Evolutionary conservation across 2,888 invertebrate genomes (phyloP).

Genomic region (Scrobipalpa atriplicella): DNA sequence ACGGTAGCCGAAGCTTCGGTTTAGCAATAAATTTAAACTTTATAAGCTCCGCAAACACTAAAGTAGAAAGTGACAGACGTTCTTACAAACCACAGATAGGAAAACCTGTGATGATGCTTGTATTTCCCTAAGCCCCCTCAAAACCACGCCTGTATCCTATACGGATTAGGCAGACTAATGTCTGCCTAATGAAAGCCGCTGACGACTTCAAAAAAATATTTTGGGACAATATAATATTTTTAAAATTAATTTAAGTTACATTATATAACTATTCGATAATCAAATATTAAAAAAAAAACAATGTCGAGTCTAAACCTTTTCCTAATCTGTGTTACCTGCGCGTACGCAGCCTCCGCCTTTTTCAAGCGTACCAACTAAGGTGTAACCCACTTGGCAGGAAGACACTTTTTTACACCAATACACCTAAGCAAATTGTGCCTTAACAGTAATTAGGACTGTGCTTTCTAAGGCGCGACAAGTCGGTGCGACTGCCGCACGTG

Average conservation of each 20-base stretch:
- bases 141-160: too few relatives aligned
- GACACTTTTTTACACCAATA: conserved; percentile 42
- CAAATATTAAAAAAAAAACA: too few relatives aligned
- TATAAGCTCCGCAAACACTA: conserved; percentile 15
- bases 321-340: not conserved
- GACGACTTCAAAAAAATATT: too few relatives aligned
- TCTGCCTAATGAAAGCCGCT: too few relatives aligned
- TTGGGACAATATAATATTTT: too few relatives aligned
- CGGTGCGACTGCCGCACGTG: conserved; percentile 27
- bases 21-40: conserved; percentile 14
- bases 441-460: conserved; percentile 42
- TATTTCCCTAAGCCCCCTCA: too few relatives aligned
- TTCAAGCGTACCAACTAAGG: conserved; percentile 38
- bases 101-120: too few relatives aligned
- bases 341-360: conserved; percentile 25
- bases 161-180: too few relatives aligned
- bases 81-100: not conserved
- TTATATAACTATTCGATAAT: too few relatives aligned
- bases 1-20: conserved; percentile 3
- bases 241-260: too few relatives aligned
- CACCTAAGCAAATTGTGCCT: conserved; percentile 44
- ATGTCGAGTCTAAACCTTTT: not conserved
- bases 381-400: conserved; percentile 33
- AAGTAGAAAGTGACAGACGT: conserved; percentile 21
- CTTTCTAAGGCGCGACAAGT: conserved; percentile 38